Evolutionary conservation across 2,113 vertebrate species (phyloP), one percentile per base, ranked within the genome.

Genomic region (Lophotis ruficrista): DNA sequence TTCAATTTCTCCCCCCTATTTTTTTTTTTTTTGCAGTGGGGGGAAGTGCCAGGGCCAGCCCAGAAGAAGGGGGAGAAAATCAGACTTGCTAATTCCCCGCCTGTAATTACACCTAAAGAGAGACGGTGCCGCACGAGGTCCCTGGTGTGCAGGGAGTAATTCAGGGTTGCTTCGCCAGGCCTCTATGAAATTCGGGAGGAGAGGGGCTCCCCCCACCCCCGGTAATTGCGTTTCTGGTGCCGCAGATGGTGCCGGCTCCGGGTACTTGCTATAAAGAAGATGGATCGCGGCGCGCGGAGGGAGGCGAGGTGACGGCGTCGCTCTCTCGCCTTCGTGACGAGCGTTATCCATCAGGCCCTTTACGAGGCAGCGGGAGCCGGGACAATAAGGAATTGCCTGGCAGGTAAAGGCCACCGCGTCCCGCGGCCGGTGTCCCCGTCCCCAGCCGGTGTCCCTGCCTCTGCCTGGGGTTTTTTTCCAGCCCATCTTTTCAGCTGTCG

Each of bases 221-320:
- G 2, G 47, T 97, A 97, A 96, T 96, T 95, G 96, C 45, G 43
- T 97, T 94, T 86, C 93, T 90, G 94, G 96, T 89, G 96, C 75
- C 86, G 71, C 96, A 97, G 96, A 89, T 96, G 96, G 96, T 85
- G 95, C 94, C 22, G 94, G 94, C 92, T 82, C 83, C 5, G 41
- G 77, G 41, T 79, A 13, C 35, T 24, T 1, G 72, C 96, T 72
- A 95, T 96, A 96, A 96, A 96, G 94, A 96, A 96, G 96, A 96
- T 96, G 96, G 90, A 96, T 97, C 83, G 18, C 2, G 12, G 83
- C 7, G 8, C 3, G 24, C 1, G 22, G 76, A 66, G 90, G 84
- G 77, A 57, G 71, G 65, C 31, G 56, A 61, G 89, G 89, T 30
- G 95, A 62, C 69, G 48, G 91, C 87, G 37, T 47, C 24, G 51